These are phyloP conservation scores for Anorthoa munda DNA, from an alignment of 2,888 invertebrate genomes.

Conservation along the genomic window DNA sequence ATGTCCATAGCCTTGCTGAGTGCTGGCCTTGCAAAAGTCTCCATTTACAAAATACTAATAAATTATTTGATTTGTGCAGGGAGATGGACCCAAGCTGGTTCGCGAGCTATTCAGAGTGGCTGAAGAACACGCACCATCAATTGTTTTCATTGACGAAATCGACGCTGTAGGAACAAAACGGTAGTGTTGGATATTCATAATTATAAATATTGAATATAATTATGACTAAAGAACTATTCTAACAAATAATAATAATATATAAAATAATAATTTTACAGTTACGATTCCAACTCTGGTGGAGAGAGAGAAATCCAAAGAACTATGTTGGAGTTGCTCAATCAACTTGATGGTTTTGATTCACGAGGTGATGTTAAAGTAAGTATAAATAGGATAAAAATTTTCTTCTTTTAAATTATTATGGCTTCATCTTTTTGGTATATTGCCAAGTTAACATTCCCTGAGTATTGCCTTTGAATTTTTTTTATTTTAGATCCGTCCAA, in stretches of 20 bases:
- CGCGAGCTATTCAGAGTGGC: slow-evolving; percentile 99
- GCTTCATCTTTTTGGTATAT: neutral
- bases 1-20: no score
- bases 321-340: slow-evolving; percentile 99
- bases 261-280: slow-evolving; percentile 85
- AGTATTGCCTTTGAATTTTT: neutral
- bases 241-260: neutral
- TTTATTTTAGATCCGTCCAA: no score
- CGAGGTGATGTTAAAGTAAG: slow-evolving; percentile 98
- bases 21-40: no score
- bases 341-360: slow-evolving; percentile 99
- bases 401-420: no score
- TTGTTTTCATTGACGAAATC: slow-evolving; percentile 99
- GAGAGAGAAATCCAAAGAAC: slow-evolving; percentile 99
- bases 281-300: slow-evolving; percentile 99
- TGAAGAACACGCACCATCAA: slow-evolving; percentile 99
- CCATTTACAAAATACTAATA: neutral
- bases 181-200: slow-evolving; percentile 65
- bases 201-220: neutral
- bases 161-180: slow-evolving; percentile 99
- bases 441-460: neutral
- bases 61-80: slow-evolving; percentile 86
- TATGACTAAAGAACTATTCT: neutral
- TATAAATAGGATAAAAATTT: slow-evolving; percentile 83
- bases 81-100: slow-evolving; percentile 99